Percentiles rank a stretch among this genome's conserved stretches.
These are phyloP conservation scores for Macquaria australasica DNA, from an alignment of 2,113 vertebrate species.

Conservation along the genomic window DNA sequence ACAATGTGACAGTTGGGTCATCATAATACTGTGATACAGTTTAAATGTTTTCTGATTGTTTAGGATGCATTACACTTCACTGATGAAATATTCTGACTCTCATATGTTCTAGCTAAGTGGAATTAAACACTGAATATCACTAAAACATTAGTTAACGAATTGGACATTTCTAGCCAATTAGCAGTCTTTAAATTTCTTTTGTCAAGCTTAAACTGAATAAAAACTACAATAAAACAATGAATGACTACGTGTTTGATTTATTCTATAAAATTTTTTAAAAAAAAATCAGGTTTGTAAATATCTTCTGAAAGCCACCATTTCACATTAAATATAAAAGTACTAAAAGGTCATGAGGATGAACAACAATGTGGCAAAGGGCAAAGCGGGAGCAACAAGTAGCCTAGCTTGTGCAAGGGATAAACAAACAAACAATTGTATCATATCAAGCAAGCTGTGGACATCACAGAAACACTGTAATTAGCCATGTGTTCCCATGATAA, in stretches of 20 bases:
- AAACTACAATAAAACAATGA: background rate
- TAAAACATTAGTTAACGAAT: background rate
- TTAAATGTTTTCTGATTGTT: background rate
- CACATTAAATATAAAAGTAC: background rate
- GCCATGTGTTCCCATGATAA: background rate
- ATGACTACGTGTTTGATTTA: background rate
- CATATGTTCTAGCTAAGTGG: background rate
- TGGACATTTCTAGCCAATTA: background rate
- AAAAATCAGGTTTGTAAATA: background rate
- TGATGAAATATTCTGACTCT: background rate
- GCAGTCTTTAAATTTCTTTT: background rate
- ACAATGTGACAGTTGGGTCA: background rate
- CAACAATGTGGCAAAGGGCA: background rate
- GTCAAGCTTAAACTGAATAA: background rate
- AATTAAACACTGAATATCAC: background rate
- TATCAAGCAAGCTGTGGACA: background rate
- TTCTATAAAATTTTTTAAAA: background rate
- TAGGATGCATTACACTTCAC: background rate
- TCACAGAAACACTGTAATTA: background rate
- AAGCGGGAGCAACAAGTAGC: background rate
- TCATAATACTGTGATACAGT: too few species aligned
- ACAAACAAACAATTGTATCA: background rate
- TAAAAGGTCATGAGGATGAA: background rate
- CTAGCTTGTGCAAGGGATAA: background rate
- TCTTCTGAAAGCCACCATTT: background rate